phyloP scores from a whole-genome alignment of 2,797 vertebrate genomes.

The Sparidentex hasta region DNA sequence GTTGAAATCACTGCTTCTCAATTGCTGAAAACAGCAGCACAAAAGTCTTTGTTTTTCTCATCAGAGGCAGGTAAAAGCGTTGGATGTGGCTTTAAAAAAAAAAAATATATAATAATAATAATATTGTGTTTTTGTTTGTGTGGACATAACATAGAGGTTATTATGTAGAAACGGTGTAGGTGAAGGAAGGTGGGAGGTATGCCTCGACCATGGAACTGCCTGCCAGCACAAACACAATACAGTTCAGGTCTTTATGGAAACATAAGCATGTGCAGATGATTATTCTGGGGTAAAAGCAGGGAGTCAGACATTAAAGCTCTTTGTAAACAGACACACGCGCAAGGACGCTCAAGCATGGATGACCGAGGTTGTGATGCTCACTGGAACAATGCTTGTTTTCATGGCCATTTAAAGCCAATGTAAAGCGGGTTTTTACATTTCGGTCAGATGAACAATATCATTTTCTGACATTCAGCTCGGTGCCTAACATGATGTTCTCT shows the following conservation, averaged over 20 bases:
- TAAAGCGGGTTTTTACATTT: constrained; percentile 25
- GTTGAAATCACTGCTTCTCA: neutral
- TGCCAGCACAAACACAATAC: constrained; percentile 31
- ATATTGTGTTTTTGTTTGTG: constrained; percentile 45
- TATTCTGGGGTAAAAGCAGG: constrained; percentile 1
- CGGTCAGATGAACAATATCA: constrained; percentile 18
- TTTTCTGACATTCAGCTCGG: neutral
- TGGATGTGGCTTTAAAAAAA: constrained; percentile 8
- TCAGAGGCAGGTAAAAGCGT: constrained; percentile 26
- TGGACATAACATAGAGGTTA: constrained; percentile 30
- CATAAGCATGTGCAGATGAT: neutral
- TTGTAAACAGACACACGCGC: neutral
- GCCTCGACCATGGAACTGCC: constrained; percentile 23
- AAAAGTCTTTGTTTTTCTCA: constrained; percentile 24
- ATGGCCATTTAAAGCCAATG: neutral
- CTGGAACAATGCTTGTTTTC: neutral
- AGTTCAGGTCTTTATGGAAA: neutral
- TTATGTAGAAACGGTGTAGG: constrained; percentile 51
- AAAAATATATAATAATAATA: neutral
- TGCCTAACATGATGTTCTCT: neutral
- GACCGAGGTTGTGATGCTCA: constrained; percentile 9
- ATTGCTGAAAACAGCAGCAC: constrained; percentile 10
- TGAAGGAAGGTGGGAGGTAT: constrained; percentile 54
- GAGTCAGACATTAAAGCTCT: neutral
- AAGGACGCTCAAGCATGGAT: neutral